Percentiles rank a stretch among this genome's conserved stretches.
These are phyloP conservation scores for Steinernema carpocapsae DNA, from an alignment of 2,888 invertebrate species.

Conservation along the genomic window DNA sequence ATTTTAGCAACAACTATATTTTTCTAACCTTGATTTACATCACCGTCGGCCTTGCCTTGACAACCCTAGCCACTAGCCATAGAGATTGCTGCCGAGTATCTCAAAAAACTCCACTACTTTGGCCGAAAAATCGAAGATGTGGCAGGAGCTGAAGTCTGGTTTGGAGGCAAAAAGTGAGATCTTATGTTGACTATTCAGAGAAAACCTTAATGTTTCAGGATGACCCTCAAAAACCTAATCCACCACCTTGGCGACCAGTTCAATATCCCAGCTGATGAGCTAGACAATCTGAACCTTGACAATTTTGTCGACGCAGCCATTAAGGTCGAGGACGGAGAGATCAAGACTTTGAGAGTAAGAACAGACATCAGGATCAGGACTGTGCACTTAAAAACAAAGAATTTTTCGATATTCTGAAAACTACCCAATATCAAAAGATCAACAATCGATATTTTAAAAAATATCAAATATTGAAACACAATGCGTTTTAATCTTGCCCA, in stretches of 20 bases:
- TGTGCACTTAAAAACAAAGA: background rate
- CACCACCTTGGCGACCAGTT: conserved; percentile 65
- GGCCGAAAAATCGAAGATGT: conserved; percentile 64
- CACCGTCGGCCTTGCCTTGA: conserved; percentile 61
- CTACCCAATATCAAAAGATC: background rate
- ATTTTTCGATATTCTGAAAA: background rate
- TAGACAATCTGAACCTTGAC: conserved; percentile 58
- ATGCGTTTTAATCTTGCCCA: background rate
- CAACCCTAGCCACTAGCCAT: conserved; percentile 61
- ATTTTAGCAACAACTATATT: conserved; percentile 59
- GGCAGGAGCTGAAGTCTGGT: conserved; percentile 63
- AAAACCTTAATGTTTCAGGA: conserved; percentile 46
- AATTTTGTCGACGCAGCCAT: conserved; percentile 64
- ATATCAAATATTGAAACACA: background rate
- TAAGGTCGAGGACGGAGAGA: conserved; percentile 62
- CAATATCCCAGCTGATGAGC: conserved; percentile 59
- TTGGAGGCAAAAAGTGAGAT: conserved; percentile 63
- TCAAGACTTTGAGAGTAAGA: conserved; percentile 55
- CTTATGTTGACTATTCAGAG: background rate
- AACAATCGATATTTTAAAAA: background rate
- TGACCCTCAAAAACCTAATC: conserved; percentile 64
- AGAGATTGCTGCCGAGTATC: conserved; percentile 61
- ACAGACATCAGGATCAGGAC: background rate
- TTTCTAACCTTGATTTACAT: conserved; percentile 59
- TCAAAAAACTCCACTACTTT: conserved; percentile 64